Evolutionary conservation across 2,888 invertebrate species (phyloP).

Genomic region (Tenthredo distinguenda): DNA sequence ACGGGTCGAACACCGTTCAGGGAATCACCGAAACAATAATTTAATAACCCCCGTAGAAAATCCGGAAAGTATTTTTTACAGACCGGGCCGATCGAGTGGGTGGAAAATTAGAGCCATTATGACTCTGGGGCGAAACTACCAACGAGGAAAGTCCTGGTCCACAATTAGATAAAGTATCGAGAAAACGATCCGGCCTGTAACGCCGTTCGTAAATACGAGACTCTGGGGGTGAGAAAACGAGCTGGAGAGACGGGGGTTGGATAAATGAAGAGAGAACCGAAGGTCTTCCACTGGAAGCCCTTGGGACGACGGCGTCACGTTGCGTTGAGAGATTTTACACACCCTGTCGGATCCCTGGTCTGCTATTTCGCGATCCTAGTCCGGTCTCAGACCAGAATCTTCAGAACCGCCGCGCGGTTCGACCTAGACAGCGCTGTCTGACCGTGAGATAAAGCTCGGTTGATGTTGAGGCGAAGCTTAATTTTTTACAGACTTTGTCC

Average conservation of each 20-base stretch:
- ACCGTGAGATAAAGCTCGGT: conserved; percentile 14
- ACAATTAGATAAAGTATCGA: conserved; percentile 42
- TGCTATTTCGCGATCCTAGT: neutral
- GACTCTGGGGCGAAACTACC: neutral
- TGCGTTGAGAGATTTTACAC: conserved; percentile 10
- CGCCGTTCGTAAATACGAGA: conserved; percentile 15
- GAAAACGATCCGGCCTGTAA: conserved; percentile 30
- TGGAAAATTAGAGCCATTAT: conserved; percentile 9
- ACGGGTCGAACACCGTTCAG: neutral
- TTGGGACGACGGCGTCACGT: neutral
- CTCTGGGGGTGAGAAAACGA: conserved; percentile 10
- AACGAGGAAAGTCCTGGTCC: neutral
- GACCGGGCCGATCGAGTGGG: neutral
- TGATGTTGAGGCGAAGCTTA: neutral
- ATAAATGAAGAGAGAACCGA: neutral
- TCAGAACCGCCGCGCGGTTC: neutral
- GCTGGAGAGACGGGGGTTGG: neutral
- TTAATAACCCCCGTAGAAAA: neutral
- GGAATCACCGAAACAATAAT: neutral
- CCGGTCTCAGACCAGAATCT: neutral
- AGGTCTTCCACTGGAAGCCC: neutral
- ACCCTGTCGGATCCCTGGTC: neutral
- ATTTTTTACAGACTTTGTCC: neutral
- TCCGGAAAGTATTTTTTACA: neutral
- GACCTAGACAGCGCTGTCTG: conserved; percentile 9